phyloP scores from a whole-genome alignment of 2,888 invertebrate species.

The Rhagophthalmus giganteus region DNA sequence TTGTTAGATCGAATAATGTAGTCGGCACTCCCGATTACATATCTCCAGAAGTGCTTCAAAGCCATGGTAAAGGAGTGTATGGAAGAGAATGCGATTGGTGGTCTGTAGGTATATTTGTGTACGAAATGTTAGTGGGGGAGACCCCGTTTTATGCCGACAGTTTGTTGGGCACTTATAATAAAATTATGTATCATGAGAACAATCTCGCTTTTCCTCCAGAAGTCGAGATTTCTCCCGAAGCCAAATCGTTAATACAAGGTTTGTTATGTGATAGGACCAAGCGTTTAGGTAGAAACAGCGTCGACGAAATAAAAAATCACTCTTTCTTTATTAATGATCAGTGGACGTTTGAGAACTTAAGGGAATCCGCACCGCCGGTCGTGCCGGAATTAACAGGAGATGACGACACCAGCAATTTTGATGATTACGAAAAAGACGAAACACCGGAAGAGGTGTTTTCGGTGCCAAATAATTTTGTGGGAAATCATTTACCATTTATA shows the following conservation, averaged over 20 bases:
- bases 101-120: constrained; percentile 98
- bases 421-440: constrained; percentile 95
- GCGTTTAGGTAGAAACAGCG: constrained; percentile 88
- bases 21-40: constrained; percentile 99
- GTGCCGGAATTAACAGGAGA: constrained; percentile 95
- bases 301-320: constrained; percentile 93
- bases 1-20: constrained; percentile 95
- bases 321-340: constrained; percentile 95
- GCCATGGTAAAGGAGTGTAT: constrained; percentile 91
- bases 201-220: constrained; percentile 95
- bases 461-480: constrained; percentile 95
- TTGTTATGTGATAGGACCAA: constrained; percentile 90
- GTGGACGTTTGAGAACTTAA: constrained; percentile 96
- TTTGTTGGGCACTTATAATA: constrained; percentile 92
- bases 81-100: constrained; percentile 99
- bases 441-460: constrained; percentile 92
- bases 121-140: constrained; percentile 98
- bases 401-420: constrained; percentile 98
- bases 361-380: constrained; percentile 94
- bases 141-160: constrained; percentile 99
- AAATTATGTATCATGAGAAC: constrained; percentile 98
- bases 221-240: constrained; percentile 86
- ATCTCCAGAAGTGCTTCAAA: constrained; percentile 96
- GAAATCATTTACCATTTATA: constrained; percentile 94
- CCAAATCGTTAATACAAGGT: constrained; percentile 87